Conservation (phyloP, 2,797 vertebrate species). For the Dryobates pubescens region DNA sequence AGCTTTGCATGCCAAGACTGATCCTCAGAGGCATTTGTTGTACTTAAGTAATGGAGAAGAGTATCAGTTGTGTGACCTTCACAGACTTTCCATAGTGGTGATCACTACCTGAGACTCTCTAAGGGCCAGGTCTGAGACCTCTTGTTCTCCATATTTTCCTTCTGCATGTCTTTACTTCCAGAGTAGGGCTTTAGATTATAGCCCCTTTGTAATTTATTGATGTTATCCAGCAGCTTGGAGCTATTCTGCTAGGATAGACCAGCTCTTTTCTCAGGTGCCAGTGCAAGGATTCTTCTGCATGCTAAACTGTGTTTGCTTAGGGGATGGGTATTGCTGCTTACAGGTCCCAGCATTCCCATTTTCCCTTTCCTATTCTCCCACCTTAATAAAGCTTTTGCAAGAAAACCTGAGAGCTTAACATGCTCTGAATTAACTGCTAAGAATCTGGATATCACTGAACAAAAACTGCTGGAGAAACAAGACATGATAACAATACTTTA, state of each 20-base stretch:
- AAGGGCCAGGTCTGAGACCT: background rate
- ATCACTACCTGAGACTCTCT: background rate
- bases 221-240: background rate
- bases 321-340: background rate
- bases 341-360: background rate
- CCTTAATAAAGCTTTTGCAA: background rate
- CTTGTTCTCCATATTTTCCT: background rate
- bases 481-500: background rate
- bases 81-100: background rate
- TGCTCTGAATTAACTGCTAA: background rate
- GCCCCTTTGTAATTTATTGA: background rate
- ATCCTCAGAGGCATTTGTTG: background rate
- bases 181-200: background rate
- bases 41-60: background rate
- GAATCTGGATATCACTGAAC: background rate
- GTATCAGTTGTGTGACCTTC: background rate
- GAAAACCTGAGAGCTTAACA: background rate
- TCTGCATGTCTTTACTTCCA: background rate
- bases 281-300: background rate
- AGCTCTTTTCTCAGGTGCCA: background rate
- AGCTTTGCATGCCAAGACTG: background rate
- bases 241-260: background rate
- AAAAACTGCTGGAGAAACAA: background rate
- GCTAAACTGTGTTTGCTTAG: background rate
- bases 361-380: background rate